These are phyloP conservation scores for Eutolmus rufibarbis DNA, from an alignment of 2,888 invertebrate genomes.

Conservation along the genomic window DNA sequence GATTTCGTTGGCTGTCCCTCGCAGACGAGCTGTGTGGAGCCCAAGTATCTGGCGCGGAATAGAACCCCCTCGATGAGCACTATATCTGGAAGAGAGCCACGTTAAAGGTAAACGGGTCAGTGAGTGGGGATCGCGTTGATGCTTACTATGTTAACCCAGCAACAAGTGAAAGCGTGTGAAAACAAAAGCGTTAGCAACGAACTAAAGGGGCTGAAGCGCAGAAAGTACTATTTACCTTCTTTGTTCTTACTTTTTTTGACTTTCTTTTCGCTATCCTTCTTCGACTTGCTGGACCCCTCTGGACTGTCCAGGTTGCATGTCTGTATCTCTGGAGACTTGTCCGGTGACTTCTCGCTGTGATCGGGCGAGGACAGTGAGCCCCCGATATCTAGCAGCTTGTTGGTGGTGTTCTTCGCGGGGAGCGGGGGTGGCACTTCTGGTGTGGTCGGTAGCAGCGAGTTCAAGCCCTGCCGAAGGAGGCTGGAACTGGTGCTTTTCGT, in stretches of 20 bases:
- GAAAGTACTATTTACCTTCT: slow-evolving; percentile 82
- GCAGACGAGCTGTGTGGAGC: slow-evolving; percentile 97
- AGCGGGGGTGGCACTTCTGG: slow-evolving; percentile 59
- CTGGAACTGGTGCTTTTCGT: slow-evolving; percentile 53
- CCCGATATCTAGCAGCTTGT: slow-evolving; percentile 56
- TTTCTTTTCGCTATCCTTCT: slow-evolving; percentile 64
- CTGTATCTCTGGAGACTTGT: slow-evolving; percentile 60
- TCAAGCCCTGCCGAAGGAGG: slow-evolving; percentile 58
- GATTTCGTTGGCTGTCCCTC: slow-evolving; percentile 99
- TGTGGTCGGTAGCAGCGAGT: slow-evolving; percentile 60
- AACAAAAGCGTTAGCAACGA: slow-evolving; percentile 40
- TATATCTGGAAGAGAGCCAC: slow-evolving; percentile 64
- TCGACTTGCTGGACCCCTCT: slow-evolving; percentile 64
- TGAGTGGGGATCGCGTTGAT: not conserved
- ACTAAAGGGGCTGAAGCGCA: slow-evolving; percentile 37
- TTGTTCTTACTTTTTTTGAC: slow-evolving; percentile 63
- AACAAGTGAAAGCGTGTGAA: slow-evolving; percentile 40
- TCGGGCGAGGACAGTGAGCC: slow-evolving; percentile 59
- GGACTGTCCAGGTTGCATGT: slow-evolving; percentile 65
- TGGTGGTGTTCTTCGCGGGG: slow-evolving; percentile 56
- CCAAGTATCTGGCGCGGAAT: slow-evolving; percentile 96
- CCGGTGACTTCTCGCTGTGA: slow-evolving; percentile 65
- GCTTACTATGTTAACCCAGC: slow-evolving; percentile 40
- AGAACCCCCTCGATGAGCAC: slow-evolving; percentile 99
- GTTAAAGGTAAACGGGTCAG: not conserved